Conservation (phyloP, 2,888 invertebrate species). For the Crematogaster levior region DNA sequence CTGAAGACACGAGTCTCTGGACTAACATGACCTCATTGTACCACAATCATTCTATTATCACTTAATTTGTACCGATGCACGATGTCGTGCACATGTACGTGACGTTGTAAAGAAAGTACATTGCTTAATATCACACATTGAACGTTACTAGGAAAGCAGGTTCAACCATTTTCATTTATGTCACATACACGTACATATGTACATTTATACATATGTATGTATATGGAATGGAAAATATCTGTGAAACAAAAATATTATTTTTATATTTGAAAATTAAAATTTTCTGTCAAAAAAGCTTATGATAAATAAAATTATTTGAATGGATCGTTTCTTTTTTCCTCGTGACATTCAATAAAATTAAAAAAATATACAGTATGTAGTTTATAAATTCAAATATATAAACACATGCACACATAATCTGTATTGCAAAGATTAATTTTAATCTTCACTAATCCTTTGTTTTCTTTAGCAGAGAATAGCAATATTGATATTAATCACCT, state of each 20-base stretch:
- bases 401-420: not conserved
- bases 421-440: not conserved
- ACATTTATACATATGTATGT: not conserved
- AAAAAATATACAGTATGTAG: not conserved
- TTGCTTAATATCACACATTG: constrained; percentile 5
- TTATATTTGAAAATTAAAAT: not conserved
- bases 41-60: constrained; percentile 79
- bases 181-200: not conserved
- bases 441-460: not conserved
- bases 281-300: not conserved
- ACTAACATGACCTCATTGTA: constrained; percentile 76
- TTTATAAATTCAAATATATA: too few relatives aligned
- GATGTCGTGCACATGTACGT: constrained; percentile 32
- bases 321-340: not conserved
- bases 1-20: constrained; percentile 63
- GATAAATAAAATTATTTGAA: not conserved
- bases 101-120: constrained; percentile 33
- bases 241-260: not conserved
- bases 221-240: not conserved
- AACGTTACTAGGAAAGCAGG: constrained; percentile 4
- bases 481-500: not conserved
- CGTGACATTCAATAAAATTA: not conserved
- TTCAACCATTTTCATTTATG: not conserved
- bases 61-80: constrained; percentile 71
- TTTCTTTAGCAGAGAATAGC: not conserved